Conservation (phyloP, 1,140 invertebrate genomes). For the Archegozetes longisetosus region DNA sequence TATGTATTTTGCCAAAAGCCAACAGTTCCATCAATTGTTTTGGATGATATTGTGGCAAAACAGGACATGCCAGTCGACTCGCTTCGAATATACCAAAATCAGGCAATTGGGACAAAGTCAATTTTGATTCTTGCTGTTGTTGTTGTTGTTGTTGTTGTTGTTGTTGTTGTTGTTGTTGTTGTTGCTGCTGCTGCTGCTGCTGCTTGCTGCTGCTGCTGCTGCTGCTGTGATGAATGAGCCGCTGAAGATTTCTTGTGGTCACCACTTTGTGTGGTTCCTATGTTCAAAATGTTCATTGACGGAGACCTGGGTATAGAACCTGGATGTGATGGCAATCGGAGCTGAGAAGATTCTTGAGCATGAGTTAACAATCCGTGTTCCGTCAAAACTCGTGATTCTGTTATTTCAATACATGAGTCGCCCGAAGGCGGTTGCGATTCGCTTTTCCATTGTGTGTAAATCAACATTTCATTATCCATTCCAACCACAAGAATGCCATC, state of each 20-base stretch:
- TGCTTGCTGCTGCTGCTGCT: constrained; percentile 1
- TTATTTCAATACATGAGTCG: constrained; percentile 17
- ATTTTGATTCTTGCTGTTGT: constrained; percentile 25
- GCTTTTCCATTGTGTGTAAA: constrained; percentile 91
- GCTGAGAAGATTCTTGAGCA: constrained; percentile 49
- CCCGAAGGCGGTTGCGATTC: constrained; percentile 23
- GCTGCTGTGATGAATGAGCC: too few relatives aligned
- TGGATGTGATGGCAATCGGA: constrained; percentile 43
- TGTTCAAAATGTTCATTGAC: background rate
- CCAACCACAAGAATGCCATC: constrained; percentile 94
- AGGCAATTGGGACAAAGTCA: constrained; percentile 44
- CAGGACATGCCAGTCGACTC: constrained; percentile 83
- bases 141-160: background rate
- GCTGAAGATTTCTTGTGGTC: background rate
- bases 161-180: too few relatives aligned
- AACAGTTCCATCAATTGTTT: constrained; percentile 96
- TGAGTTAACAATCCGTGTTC: constrained; percentile 60
- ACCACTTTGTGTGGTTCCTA: background rate
- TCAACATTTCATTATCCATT: constrained; percentile 99
- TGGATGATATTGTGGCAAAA: constrained; percentile 98
- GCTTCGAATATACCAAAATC: constrained; percentile 89
- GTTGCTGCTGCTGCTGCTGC: background rate
- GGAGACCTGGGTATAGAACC: constrained; percentile 26
- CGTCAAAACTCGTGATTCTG: constrained; percentile 52
- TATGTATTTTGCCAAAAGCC: constrained; percentile 91